phyloP scores from a whole-genome alignment of 2,797 vertebrate genomes.

The Pangasius krempfi region DNA sequence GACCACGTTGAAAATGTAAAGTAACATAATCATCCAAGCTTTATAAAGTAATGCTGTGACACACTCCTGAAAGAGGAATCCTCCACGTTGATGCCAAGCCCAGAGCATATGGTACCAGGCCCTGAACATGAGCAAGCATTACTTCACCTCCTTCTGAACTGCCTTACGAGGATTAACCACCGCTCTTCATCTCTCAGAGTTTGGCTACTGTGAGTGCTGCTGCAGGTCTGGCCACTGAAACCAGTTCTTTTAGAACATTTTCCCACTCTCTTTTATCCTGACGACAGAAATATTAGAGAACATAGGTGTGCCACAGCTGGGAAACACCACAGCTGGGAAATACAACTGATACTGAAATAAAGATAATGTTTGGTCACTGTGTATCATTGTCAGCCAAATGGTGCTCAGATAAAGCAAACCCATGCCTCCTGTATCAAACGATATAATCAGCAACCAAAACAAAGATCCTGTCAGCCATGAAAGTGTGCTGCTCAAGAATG shows the following conservation, averaged over 20 bases:
- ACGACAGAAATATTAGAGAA: constrained; percentile 29
- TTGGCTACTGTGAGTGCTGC: constrained; percentile 50
- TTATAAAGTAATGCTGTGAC: constrained; percentile 9
- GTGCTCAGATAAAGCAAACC: constrained; percentile 31
- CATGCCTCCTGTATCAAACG: constrained; percentile 30
- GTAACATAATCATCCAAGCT: background rate
- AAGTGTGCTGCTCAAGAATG: constrained; percentile 24
- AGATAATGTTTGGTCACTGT: constrained; percentile 41
- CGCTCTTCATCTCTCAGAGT: constrained; percentile 17
- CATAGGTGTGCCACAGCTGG: background rate
- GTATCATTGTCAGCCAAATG: constrained; percentile 38
- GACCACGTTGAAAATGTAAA: background rate
- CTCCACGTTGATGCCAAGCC: constrained; percentile 50
- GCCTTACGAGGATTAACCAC: constrained; percentile 42
- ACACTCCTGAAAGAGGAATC: constrained; percentile 41
- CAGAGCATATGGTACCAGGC: constrained; percentile 60
- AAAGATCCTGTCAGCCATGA: constrained; percentile 35
- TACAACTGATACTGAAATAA: constrained; percentile 15
- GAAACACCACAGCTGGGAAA: constrained; percentile 22
- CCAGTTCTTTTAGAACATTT: constrained; percentile 57
- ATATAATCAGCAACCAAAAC: constrained; percentile 50
- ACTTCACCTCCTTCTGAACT: constrained; percentile 48
- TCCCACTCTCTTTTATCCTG: constrained; percentile 47
- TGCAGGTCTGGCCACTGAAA: constrained; percentile 54
- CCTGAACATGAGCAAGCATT: constrained; percentile 57